Base-by-base conservation (phyloP, 2,797 vertebrate species). In the Acestrorhynchus altus region DNA sequence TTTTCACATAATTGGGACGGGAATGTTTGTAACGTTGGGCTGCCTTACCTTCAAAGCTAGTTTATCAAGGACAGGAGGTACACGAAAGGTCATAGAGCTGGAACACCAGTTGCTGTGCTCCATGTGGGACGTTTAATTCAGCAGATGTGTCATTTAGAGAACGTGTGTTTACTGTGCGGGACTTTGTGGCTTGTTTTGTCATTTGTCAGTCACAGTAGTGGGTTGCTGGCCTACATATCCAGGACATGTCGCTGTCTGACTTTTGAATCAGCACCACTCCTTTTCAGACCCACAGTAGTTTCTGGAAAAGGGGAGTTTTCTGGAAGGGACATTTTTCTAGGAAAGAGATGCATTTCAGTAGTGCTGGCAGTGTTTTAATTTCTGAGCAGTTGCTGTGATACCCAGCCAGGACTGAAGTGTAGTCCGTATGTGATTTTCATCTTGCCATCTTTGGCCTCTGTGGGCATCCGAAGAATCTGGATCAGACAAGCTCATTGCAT, bases 71-170 rank as follows among this genome's bases (percentile, higher is more conserved):
- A 80, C 74, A 76, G 79, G 81, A 76, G 79, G 65, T 40, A 46
- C 8, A 47, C 65, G 57, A 64, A 79, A 56, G 75, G 76, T 74
- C 72, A 72, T 8, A 63, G 47, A 61, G 35, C 31, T 6, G 68
- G 54, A 63, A 31, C 69, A 28, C 11, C 26, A 52, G 39, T 76
- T 74, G 70, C 8, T 10, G 9, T 54, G 12, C 42, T 20, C 4
- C 72, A 57, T 79, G 81, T 81, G 47, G 78, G 77, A 79, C 76
- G 77, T 51, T 20, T 46, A 68, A 12, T 65, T 80, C 65, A 80
- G 31, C 26, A 52, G 68, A 69, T 74, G 77, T 80, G 80, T 83
- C 77, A 82, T 74, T 86, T 57, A 24, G 67, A 75, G 56, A 72
- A 1, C 47, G 13, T 47, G 52, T 67, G 63, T 82, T 79, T 80